Conservation (phyloP, 1,140 invertebrate species). For the Popillia japonica region DNA sequence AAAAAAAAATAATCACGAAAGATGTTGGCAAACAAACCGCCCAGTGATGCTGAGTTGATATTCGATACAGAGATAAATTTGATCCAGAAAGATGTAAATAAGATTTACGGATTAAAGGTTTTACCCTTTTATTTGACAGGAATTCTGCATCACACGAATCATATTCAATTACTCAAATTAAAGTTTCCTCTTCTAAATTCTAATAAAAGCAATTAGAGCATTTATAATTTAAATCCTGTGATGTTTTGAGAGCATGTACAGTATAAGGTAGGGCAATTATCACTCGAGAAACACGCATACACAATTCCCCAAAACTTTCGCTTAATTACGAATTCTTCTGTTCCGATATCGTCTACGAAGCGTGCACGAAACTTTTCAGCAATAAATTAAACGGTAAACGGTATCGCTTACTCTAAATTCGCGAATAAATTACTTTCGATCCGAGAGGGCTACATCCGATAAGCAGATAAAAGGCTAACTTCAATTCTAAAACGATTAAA, state of each 20-base stretch:
- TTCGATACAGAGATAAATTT: conserved; percentile 9
- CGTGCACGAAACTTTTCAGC: neutral
- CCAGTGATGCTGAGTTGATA: neutral
- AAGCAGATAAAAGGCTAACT: neutral
- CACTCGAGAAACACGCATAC: neutral
- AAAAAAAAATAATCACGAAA: conserved; percentile 31
- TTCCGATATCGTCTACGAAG: neutral
- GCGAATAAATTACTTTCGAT: neutral
- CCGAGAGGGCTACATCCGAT: neutral
- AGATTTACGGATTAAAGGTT: neutral
- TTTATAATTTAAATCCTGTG: neutral
- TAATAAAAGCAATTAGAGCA: neutral
- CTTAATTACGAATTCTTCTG: neutral
- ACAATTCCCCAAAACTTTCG: neutral
- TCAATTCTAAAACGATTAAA: too few relatives aligned
- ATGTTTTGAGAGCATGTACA: neutral
- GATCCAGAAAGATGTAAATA: conserved; percentile 21
- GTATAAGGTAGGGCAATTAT: neutral
- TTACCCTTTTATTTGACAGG: neutral
- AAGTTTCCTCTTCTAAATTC: too few relatives aligned
- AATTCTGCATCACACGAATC: too few relatives aligned
- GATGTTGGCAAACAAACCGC: neutral
- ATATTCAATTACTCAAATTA: too few relatives aligned
- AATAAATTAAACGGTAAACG: neutral
- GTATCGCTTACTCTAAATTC: neutral